Base-by-base conservation (phyloP, 2,888 invertebrate genomes). In the Caradrina clavipalpis region DNA sequence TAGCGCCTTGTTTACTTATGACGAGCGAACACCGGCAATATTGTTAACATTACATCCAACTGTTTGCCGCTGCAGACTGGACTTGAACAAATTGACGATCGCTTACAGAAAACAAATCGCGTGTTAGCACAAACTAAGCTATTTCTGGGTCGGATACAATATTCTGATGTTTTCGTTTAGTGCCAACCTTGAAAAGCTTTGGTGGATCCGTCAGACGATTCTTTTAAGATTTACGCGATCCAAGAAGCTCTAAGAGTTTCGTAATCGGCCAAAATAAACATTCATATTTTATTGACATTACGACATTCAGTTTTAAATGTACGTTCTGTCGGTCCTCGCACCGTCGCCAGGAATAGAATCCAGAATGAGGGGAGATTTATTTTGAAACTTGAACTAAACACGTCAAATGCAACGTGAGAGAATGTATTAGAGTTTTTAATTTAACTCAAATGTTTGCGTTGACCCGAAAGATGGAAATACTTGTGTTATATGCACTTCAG, bases 231-330 rank as follows among this genome's bases (percentile, higher is more conserved):
- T 92, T 92, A 94, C 91, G 86, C 85, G 89, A 90, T 89, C 88
- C 88, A 87, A 89, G 84, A 86, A 86, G 85, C 85, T 88, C 88
- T 90, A 89, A 90, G 90, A 87, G 91, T 95, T 94, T 95, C 94
- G 94, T 94, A 95, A 95, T 93, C 93, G 86, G 90, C 92, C 88
- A 93, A 95, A 95, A 96, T 96, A 96, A 95, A 94, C 92, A 87
- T 92, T 92, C 90, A 93, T 93, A 94, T 93, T 94, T 95, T 94
- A 95, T 95, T 94, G 93, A 93, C 92, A 92, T 95, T 95, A 94
- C 94, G 94, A 95, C 94, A 95, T 91, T 91, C 87, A 87, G 90
- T 88, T 92, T 90, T 87, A 89, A 91, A 89, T 89, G 89, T 88
- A 85, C 82, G 87, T 85, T 89, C 86, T 86, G 82, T 84, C 86